These are phyloP conservation scores for Euglossa dilemma DNA, from an alignment of 1,140 invertebrate species.

Conservation along the genomic window DNA sequence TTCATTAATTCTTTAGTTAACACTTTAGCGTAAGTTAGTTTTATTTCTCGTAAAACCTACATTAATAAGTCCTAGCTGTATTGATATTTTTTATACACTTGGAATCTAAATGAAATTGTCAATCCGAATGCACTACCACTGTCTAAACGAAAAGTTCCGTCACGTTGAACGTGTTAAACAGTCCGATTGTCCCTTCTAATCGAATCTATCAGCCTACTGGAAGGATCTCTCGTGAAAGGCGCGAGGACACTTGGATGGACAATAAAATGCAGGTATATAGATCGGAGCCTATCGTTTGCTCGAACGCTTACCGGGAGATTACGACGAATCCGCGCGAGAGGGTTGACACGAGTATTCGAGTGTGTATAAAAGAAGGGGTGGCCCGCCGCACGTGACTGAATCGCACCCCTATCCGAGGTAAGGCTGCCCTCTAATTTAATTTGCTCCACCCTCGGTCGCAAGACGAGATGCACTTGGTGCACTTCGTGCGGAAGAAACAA, in stretches of 20 bases:
- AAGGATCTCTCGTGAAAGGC: too few relatives aligned
- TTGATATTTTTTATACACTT: too few relatives aligned
- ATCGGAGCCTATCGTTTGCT: conserved; percentile 35
- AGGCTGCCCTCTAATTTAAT: conserved; percentile 62
- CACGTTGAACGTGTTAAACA: too few relatives aligned
- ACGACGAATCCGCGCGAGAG: conserved; percentile 22
- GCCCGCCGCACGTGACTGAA: conserved; percentile 51
- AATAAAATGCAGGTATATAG: neutral
- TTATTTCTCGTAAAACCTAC: too few relatives aligned
- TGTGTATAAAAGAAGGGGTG: conserved; percentile 33
- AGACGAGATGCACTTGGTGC: conserved; percentile 65
- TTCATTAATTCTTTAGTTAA: too few relatives aligned
- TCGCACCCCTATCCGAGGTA: conserved; percentile 47
- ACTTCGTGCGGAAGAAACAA: conserved; percentile 64
- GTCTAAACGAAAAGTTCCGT: too few relatives aligned
- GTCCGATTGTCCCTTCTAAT: too few relatives aligned
- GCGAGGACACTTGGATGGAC: neutral
- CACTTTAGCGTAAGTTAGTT: too few relatives aligned
- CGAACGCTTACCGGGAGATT: conserved; percentile 34
- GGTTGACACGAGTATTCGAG: conserved; percentile 28
- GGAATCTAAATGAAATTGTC: too few relatives aligned
- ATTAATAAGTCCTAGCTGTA: too few relatives aligned
- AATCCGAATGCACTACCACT: too few relatives aligned
- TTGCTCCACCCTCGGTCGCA: conserved; percentile 54
- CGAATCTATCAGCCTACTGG: too few relatives aligned